A percentile compares a stretch with the other conserved stretches of the same genome.
phyloP scores from a whole-genome alignment of 2,797 vertebrate genomes.

The Macrochelys suwanniensis region DNA sequence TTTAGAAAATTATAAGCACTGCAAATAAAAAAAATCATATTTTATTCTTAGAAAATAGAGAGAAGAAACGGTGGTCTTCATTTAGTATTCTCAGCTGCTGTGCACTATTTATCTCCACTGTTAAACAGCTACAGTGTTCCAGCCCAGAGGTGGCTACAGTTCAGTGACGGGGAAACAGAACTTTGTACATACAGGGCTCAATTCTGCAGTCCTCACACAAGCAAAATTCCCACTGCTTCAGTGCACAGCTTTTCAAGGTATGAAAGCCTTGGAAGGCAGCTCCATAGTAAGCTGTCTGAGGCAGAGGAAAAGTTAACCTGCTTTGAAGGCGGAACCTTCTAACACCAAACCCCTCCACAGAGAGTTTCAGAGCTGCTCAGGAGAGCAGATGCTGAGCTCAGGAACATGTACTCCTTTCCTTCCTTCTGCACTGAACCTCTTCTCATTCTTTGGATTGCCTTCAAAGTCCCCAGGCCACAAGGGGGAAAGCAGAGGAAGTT shows the following conservation, averaged over 20 bases:
- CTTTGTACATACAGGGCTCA: not conserved
- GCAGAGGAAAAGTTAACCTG: not conserved
- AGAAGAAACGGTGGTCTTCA: not conserved
- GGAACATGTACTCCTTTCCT: not conserved
- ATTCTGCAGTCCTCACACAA: not conserved
- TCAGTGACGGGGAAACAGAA: not conserved
- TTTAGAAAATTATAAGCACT: not conserved
- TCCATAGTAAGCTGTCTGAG: not conserved
- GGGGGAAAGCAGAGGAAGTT: not conserved
- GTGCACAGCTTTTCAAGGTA: not conserved
- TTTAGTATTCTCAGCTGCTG: not conserved
- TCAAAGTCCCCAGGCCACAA: not conserved
- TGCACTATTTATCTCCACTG: not conserved
- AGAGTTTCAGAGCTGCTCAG: not conserved
- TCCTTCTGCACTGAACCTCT: not conserved
- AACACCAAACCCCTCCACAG: not conserved
- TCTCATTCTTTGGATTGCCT: not conserved
- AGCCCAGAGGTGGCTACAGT: not conserved
- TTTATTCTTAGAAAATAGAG: not conserved
- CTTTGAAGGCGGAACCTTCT: not conserved
- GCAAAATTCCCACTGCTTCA: not conserved
- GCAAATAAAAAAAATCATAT: not conserved
- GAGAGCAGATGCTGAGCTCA: not conserved
- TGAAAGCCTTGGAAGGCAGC: not conserved
- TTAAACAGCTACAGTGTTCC: not conserved